phyloP scores from a whole-genome alignment of 23 tunicate genomes.

The Botrylloides violaceus region DNA sequence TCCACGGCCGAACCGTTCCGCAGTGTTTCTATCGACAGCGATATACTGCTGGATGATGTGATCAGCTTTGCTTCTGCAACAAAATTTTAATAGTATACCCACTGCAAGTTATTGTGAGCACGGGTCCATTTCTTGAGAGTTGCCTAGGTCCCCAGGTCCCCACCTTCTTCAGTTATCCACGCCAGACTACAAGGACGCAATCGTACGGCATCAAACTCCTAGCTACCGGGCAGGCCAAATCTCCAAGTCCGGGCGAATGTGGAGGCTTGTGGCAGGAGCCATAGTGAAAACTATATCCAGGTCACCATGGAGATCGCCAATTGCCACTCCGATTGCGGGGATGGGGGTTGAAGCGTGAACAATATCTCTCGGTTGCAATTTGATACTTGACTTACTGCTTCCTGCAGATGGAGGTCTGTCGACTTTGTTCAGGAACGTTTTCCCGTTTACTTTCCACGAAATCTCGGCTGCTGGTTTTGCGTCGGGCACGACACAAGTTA shows the following conservation, averaged over 20 bases:
- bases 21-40: constrained; percentile 1
- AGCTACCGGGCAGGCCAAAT: no score
- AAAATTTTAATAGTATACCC: background rate
- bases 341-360: no score
- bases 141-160: no score
- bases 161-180: no score
- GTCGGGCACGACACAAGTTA: constrained; percentile 21
- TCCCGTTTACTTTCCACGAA: constrained; percentile 27
- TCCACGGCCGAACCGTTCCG: constrained; percentile 38
- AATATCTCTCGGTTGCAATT: no score
- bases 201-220: no score
- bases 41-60: constrained; percentile 32
- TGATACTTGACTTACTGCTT: constrained; percentile 18
- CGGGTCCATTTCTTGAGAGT: background rate
- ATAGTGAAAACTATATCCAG: no score
- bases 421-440: background rate
- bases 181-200: no score
- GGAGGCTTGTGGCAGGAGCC: no score
- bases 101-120: background rate
- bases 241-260: no score
- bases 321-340: no score
- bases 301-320: no score
- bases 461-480: constrained; percentile 39
- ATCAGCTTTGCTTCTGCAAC: constrained; percentile 43
- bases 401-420: background rate